phyloP scores from a whole-genome alignment of 2,113 vertebrate species.

The human region DNA sequence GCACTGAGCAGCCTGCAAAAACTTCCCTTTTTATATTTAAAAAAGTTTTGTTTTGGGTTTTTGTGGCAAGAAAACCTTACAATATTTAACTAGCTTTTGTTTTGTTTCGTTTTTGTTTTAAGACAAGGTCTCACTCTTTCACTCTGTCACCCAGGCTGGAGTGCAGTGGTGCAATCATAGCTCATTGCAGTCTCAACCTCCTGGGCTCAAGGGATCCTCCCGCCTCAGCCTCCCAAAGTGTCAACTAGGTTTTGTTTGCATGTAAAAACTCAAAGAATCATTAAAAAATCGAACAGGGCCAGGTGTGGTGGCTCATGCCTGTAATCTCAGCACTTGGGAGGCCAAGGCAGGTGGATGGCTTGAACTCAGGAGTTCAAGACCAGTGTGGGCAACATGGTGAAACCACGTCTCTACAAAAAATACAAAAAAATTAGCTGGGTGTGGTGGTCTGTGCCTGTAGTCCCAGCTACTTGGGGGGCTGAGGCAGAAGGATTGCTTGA shows the following conservation, averaged over 20 bases:
- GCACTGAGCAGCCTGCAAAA: neutral
- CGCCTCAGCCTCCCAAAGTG: neutral
- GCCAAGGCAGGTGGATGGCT: too few species aligned
- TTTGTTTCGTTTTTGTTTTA: neutral
- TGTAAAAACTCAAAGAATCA: too few species aligned
- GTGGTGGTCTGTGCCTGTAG: too few species aligned
- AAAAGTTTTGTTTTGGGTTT: neutral
- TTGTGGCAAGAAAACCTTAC: neutral
- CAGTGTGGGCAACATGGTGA: too few species aligned
- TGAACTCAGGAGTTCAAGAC: too few species aligned
- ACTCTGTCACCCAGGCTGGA: neutral
- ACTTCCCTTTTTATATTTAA: neutral
- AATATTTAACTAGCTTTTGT: neutral
- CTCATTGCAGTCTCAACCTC: neutral
- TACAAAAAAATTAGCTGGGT: too few species aligned
- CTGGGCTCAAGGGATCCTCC: neutral
- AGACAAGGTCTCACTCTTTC: neutral
- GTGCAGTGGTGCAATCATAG: neutral
- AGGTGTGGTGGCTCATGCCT: accelerated
- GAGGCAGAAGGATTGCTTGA: too few species aligned
- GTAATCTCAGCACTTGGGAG: too few species aligned
- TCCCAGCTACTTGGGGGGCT: too few species aligned
- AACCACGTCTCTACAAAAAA: too few species aligned
- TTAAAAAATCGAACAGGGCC: too few species aligned
- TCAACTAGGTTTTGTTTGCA: too few species aligned